A percentile compares a stretch with the other conserved stretches of the same genome.
phyloP scores from a whole-genome alignment of 2,113 vertebrate genomes.

The Brienomyrus longianalis region DNA sequence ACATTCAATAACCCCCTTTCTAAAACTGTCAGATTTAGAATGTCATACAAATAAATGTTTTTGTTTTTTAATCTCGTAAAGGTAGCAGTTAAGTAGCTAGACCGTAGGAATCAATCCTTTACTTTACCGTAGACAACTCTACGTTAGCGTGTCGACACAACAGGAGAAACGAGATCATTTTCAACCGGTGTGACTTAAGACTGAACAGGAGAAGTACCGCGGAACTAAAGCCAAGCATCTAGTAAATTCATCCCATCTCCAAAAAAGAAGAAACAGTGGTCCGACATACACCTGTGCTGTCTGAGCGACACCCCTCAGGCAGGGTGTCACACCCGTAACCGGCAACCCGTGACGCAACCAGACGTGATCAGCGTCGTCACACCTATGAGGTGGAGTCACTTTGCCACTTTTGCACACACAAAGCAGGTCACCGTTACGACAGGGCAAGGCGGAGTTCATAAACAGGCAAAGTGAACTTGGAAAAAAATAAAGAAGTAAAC shows the following conservation, averaged over 20 bases:
- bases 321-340: not conserved
- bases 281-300: not conserved
- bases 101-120: slow-evolving; percentile 46
- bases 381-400: slow-evolving; percentile 12
- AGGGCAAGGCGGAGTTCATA: not conserved
- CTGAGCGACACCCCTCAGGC: not conserved
- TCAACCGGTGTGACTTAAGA: slow-evolving; percentile 18
- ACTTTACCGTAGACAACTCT: slow-evolving; percentile 49
- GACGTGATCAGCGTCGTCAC: not conserved
- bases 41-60: slow-evolving; percentile 1
- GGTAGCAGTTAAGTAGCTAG: slow-evolving; percentile 25
- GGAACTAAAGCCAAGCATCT: not conserved
- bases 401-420: not conserved
- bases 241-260: not conserved
- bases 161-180: slow-evolving; percentile 28
- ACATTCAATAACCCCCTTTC: not conserved
- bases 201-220: not conserved
- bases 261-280: not conserved
- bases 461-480: slow-evolving; percentile 2
- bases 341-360: not conserved
- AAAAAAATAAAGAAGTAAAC: not conserved
- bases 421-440: not conserved
- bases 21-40: slow-evolving; percentile 4
- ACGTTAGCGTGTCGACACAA: slow-evolving; percentile 30
- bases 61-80: slow-evolving; percentile 8